These are phyloP conservation scores for Aselliscus stoliczkanus DNA, from an alignment of 2,797 vertebrate genomes.

Conservation along the genomic window DNA sequence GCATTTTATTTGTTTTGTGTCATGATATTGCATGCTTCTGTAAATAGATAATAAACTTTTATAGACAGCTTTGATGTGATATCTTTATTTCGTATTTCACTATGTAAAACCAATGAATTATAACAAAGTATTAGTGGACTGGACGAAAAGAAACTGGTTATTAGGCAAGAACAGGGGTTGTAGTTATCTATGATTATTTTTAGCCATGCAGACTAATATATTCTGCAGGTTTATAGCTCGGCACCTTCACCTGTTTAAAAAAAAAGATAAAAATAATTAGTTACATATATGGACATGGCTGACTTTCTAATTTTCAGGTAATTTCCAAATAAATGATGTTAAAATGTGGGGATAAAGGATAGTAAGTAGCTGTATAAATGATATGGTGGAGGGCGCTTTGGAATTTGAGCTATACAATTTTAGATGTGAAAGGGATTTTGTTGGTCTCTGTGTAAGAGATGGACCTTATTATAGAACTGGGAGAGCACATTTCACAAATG, in stretches of 20 bases:
- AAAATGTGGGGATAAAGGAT: neutral
- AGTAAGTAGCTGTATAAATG: neutral
- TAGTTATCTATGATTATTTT: slow-evolving; percentile 62
- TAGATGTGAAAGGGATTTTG: neutral
- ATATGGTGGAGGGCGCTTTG: neutral
- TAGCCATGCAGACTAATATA: slow-evolving; percentile 20
- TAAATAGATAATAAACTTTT: slow-evolving; percentile 84
- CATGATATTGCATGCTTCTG: slow-evolving; percentile 70
- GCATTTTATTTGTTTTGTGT: slow-evolving; percentile 73
- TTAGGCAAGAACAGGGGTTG: slow-evolving; percentile 68
- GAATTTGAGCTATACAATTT: neutral
- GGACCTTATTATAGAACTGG: neutral
- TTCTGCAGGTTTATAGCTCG: slow-evolving; percentile 76
- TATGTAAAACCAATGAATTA: slow-evolving; percentile 63
- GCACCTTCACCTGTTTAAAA: slow-evolving; percentile 79
- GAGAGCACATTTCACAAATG: neutral
- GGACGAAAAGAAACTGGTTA: slow-evolving; percentile 60
- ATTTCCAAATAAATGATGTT: neutral
- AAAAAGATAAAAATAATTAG: slow-evolving; percentile 63
- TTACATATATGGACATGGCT: neutral
- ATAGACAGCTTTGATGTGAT: slow-evolving; percentile 72
- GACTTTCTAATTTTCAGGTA: neutral
- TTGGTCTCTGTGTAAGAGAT: neutral
- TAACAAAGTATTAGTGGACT: slow-evolving; percentile 55
- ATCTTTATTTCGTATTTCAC: slow-evolving; percentile 69